phyloP scores from a whole-genome alignment of 2,113 vertebrate species.

The Carassius auratus region DNA sequence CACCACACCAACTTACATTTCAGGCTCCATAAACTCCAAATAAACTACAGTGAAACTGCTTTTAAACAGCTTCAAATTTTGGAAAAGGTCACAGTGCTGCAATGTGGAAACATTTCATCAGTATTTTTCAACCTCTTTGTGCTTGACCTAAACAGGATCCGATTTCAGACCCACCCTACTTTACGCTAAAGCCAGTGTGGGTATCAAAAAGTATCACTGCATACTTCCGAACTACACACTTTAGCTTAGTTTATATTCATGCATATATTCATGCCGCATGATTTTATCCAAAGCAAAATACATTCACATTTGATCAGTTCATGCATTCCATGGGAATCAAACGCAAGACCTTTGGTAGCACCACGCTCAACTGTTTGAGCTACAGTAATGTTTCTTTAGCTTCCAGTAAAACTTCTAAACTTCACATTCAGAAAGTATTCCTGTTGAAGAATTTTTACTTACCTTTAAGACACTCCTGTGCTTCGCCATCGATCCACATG shows the following conservation, averaged over 20 bases:
- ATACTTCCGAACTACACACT: neutral
- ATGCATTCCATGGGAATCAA: neutral
- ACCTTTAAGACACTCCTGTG: slow-evolving; percentile 1
- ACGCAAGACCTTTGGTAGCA: neutral
- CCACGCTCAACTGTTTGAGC: neutral
- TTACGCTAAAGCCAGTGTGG: neutral
- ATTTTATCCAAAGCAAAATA: neutral
- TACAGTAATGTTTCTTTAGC: neutral
- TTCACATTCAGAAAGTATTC: neutral
- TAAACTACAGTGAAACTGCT: neutral
- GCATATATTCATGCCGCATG: too few relatives aligned
- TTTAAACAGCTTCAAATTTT: neutral
- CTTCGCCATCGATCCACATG: neutral
- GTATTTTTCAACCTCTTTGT: neutral
- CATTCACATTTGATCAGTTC: neutral
- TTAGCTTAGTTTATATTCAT: too few relatives aligned
- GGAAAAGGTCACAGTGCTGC: neutral
- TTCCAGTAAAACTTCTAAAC: neutral
- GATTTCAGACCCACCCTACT: slow-evolving; percentile 52
- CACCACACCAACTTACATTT: neutral
- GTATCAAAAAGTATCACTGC: neutral
- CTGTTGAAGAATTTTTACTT: slow-evolving; percentile 1
- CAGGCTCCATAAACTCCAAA: neutral
- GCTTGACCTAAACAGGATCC: neutral
- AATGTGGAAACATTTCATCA: neutral